Conservation (phyloP, 2,113 vertebrate genomes). For the Etia nguti region DNA sequence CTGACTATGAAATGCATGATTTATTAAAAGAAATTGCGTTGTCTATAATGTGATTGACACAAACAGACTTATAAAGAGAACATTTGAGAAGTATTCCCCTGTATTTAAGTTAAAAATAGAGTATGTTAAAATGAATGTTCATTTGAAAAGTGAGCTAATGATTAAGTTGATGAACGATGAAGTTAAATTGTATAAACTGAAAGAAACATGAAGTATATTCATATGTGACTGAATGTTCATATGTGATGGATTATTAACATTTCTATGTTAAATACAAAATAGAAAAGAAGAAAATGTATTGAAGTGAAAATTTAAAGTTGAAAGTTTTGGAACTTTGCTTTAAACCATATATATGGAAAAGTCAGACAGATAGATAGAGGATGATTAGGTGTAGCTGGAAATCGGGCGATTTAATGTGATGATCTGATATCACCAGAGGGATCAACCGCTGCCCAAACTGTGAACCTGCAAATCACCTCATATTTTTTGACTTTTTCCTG, state of each 20-base stretch:
- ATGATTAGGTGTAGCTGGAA: neutral
- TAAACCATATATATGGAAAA: neutral
- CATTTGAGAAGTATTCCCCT: too few species aligned
- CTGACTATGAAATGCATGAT: too few species aligned
- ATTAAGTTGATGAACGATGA: too few species aligned
- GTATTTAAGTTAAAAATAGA: too few species aligned
- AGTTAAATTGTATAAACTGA: neutral
- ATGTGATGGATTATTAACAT: neutral
- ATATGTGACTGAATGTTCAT: neutral
- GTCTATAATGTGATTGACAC: too few species aligned
- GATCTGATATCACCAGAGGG: neutral
- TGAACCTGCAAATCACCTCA: neutral
- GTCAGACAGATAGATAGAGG: neutral
- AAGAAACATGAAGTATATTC: neutral
- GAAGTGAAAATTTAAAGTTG: too few species aligned
- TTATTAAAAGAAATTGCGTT: too few species aligned
- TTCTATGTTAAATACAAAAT: neutral
- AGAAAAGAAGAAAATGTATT: neutral
- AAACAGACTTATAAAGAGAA: too few species aligned
- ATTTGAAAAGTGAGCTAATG: too few species aligned
- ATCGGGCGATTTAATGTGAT: neutral
- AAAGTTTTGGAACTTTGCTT: neutral
- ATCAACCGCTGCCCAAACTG: neutral
- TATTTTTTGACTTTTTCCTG: neutral
- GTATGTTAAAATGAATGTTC: too few species aligned